Base-by-base conservation (phyloP, 2,888 invertebrate genomes). In the Brachypterus glaber region DNA sequence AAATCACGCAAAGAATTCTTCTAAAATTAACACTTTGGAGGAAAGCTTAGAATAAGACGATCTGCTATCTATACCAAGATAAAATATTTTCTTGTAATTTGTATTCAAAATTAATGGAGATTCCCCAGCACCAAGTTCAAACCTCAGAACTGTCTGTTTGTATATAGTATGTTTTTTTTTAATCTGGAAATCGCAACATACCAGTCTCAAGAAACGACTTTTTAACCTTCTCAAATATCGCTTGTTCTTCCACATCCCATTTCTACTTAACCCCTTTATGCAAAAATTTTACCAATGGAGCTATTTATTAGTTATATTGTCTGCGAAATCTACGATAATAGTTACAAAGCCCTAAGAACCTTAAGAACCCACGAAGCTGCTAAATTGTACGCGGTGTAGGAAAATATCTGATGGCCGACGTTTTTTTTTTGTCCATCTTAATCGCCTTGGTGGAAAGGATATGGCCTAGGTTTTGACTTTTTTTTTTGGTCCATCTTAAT, bases 241-340 rank as follows among this genome's bases (percentile, higher is more conserved):
- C 26, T 24, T 41, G 27, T 38, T 45, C 37, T 2, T 18, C 21
- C 2, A 2, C 3, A 2, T 32, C 35, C 41, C 43, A 43, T 13
- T 26, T 11, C 43, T 40, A 45, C 9, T 12, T 29, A 3, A 21
- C n/a, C 4, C 11, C 33, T 11, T 35, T 45, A 17, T 26, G 26
- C n/a, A 46, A 31, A 7, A 50, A 30, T 3, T 39, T 35, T 3
- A 34, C n/a, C 1, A 50, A 14, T 4, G 33, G 31, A 2, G 13
- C 4, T 1, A 37, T 47, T 13, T 7, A 2, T 1, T 37, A 16
- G 32, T 47, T 44, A 13, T 48, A 43, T n/a, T 17, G 7, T 2
- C 12, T 9, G n/a, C 17, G 31, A 18, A 39, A 39, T n/a, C 35
- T 4, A 8, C 40, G 16, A 15, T 40, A 40, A 15, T 40, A 40